Conservation (phyloP, 2,888 invertebrate species). For the Aelia acuminata region DNA sequence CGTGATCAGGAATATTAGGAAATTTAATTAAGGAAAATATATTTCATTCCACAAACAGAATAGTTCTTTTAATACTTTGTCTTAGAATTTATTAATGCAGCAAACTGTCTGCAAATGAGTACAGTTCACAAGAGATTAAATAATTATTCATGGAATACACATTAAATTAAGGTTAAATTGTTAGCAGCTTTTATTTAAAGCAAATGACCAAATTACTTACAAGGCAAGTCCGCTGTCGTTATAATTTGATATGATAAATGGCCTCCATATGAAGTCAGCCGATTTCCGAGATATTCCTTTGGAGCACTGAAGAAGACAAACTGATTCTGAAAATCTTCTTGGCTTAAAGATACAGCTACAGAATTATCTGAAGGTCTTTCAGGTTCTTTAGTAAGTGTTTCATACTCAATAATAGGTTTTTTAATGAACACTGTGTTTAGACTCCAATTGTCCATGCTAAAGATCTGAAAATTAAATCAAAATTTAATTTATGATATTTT, state of each 20-base stretch:
- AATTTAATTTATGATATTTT: too few relatives aligned
- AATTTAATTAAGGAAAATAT: too few relatives aligned
- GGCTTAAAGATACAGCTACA: slow-evolving; percentile 73
- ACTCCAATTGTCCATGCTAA: slow-evolving; percentile 79
- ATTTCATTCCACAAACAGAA: too few relatives aligned
- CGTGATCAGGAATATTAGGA: too few relatives aligned
- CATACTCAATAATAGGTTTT: slow-evolving; percentile 70
- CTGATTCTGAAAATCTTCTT: slow-evolving; percentile 70
- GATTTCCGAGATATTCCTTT: slow-evolving; percentile 82
- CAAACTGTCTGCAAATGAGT: too few relatives aligned
- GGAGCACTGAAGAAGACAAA: slow-evolving; percentile 86
- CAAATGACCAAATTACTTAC: slow-evolving; percentile 67
- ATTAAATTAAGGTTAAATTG: too few relatives aligned
- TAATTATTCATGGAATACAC: too few relatives aligned
- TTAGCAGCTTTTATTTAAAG: neutral
- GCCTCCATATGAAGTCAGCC: slow-evolving; percentile 91
- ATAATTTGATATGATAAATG: slow-evolving; percentile 82
- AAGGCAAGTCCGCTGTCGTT: slow-evolving; percentile 76
- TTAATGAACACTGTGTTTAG: slow-evolving; percentile 73
- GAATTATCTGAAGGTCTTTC: slow-evolving; percentile 41
- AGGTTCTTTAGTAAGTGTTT: slow-evolving; percentile 58
- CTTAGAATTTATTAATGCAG: too few relatives aligned
- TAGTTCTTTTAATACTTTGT: too few relatives aligned
- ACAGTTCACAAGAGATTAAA: too few relatives aligned
- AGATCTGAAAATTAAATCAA: slow-evolving; percentile 72